Evolutionary conservation across 2,113 vertebrate genomes (phyloP).

Genomic region (Phalacrocorax brasilianus): DNA sequence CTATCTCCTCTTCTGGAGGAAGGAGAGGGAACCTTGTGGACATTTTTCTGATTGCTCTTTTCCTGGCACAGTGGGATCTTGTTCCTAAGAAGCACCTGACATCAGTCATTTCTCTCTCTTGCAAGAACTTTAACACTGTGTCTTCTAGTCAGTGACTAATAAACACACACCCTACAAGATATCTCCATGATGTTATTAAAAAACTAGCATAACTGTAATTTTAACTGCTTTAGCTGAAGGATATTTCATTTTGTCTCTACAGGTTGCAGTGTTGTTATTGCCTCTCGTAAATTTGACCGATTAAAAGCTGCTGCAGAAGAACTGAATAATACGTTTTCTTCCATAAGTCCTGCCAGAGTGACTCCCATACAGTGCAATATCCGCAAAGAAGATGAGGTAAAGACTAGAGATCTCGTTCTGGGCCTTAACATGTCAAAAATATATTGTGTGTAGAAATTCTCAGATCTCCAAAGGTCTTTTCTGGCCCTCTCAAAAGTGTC

Average conservation of each 20-base stretch:
- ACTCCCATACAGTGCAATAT: constrained; percentile 88
- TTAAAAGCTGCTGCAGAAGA: constrained; percentile 80
- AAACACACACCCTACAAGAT: background rate
- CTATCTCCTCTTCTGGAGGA: background rate
- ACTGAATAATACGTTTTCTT: constrained; percentile 71
- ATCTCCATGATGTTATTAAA: background rate
- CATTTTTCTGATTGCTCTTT: background rate
- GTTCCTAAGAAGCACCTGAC: constrained; percentile 8
- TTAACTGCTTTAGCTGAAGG: background rate
- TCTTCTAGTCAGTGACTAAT: background rate
- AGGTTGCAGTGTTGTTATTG: constrained; percentile 92
- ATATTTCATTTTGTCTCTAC: constrained; percentile 15
- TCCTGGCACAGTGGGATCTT: background rate
- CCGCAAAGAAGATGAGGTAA: constrained; percentile 88
- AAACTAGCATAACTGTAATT: background rate
- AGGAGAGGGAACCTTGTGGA: background rate
- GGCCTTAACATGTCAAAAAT: background rate
- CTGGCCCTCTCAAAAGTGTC: background rate
- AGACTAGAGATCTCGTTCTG: background rate
- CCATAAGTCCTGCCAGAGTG: constrained; percentile 66
- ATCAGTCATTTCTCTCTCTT: background rate
- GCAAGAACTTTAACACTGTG: background rate
- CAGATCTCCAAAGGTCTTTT: background rate
- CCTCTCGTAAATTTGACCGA: constrained; percentile 84
- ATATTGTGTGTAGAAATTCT: background rate